Evolutionary conservation across 2,797 vertebrate genomes (phyloP).

Genomic region (Liasis olivaceus): DNA sequence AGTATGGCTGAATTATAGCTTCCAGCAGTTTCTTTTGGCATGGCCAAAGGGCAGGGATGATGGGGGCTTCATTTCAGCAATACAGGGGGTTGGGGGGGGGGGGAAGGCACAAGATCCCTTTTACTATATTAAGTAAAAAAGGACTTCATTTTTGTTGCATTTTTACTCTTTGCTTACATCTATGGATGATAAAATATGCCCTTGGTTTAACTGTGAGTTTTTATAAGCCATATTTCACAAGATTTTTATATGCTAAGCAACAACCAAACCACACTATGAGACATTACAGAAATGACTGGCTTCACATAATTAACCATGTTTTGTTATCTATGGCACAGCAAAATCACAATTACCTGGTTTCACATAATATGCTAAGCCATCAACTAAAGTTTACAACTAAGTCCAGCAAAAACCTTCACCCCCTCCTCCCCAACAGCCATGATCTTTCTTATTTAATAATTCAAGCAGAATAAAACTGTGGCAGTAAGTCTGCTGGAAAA

Average conservation of each 20-base stretch:
- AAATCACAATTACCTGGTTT: too few species aligned
- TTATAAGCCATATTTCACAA: background rate
- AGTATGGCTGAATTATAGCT: background rate
- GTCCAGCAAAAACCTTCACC: background rate
- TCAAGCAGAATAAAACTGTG: background rate
- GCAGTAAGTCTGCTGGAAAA: background rate
- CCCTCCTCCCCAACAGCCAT: background rate
- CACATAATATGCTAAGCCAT: too few species aligned
- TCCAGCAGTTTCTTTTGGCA: background rate
- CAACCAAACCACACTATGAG: background rate
- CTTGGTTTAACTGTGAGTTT: background rate
- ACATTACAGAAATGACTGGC: background rate
- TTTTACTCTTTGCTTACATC: background rate
- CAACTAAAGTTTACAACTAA: background rate
- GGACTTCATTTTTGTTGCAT: background rate
- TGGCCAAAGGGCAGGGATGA: background rate
- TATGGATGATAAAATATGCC: background rate
- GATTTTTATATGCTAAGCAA: background rate
- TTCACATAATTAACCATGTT: background rate
- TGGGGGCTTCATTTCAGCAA: background rate
- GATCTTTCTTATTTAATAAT: background rate
- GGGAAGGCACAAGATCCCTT: background rate
- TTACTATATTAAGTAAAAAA: background rate
- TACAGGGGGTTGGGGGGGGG: background rate
- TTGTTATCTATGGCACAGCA: background rate